Conservation (phyloP, 2,113 vertebrate species). For the Melanocharis versteri region DNA sequence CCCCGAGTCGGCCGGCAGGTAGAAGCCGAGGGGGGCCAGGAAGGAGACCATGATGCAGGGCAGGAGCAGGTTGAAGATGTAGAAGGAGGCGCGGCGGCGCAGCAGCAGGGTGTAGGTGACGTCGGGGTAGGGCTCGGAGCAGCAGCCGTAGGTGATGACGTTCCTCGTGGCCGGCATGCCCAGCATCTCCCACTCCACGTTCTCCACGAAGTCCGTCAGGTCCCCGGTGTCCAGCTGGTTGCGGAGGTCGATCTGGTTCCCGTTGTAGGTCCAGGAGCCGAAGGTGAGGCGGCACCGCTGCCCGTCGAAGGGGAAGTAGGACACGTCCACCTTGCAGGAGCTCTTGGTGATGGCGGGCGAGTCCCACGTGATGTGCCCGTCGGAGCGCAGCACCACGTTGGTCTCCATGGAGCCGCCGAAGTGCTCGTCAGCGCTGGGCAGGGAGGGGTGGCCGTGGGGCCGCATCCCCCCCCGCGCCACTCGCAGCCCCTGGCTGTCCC, state of each 20-base stretch:
- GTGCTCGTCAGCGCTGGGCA: constrained; percentile 79
- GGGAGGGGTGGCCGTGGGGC: background rate
- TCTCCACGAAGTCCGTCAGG: constrained; percentile 86
- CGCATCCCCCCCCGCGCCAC: rapidly evolving
- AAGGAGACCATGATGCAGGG: constrained; percentile 91
- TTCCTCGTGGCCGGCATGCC: constrained; percentile 84
- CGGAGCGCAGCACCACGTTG: constrained; percentile 84
- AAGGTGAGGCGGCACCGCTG: constrained; percentile 88
- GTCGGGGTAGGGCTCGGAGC: constrained; percentile 89
- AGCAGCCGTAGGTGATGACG: constrained; percentile 85
- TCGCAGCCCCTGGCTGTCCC: rapidly evolving
- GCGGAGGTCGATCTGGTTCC: constrained; percentile 85
- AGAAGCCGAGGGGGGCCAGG: constrained; percentile 88
- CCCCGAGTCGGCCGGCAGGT: constrained; percentile 87
- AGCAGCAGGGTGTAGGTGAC: constrained; percentile 87
- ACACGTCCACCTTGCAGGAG: constrained; percentile 90
- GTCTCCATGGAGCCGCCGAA: constrained; percentile 84
- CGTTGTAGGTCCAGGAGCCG: constrained; percentile 92
- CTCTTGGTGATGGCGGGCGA: constrained; percentile 89
- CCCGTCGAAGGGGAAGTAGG: constrained; percentile 88
- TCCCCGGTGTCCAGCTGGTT: constrained; percentile 74
- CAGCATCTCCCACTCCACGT: constrained; percentile 89
- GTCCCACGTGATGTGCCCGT: constrained; percentile 87
- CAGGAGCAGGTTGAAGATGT: constrained; percentile 89
- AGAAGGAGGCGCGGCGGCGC: constrained; percentile 85